Conservation (phyloP, 2,797 vertebrate genomes). For the Leptatherina wallacei region DNA sequence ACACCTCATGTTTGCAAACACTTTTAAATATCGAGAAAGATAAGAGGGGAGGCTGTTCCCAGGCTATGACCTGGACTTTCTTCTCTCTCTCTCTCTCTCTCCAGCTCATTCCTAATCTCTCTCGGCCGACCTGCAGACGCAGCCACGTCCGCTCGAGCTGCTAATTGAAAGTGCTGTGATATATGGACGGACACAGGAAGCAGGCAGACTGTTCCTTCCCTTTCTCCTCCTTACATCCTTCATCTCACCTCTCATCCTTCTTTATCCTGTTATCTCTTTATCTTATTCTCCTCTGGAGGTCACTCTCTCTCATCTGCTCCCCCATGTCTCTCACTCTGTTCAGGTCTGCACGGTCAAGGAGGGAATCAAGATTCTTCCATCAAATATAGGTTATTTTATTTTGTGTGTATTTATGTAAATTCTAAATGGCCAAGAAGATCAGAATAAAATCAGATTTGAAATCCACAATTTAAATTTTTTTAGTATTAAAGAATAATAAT, state of each 20-base stretch:
- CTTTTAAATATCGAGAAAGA: constrained; percentile 45
- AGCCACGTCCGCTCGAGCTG: constrained; percentile 33
- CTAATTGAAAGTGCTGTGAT: constrained; percentile 90
- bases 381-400: neutral
- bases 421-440: neutral
- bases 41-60: constrained; percentile 23
- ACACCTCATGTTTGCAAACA: constrained; percentile 63
- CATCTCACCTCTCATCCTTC: constrained; percentile 62
- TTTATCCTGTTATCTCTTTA: constrained; percentile 69
- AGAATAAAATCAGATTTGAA: too few relatives aligned
- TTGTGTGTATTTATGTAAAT: neutral
- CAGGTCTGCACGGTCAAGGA: neutral
- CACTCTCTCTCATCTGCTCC: neutral
- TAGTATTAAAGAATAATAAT: too few relatives aligned
- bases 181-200: constrained; percentile 90
- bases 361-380: neutral
- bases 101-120: constrained; percentile 43
- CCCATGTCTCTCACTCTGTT: neutral
- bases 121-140: constrained; percentile 43
- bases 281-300: constrained; percentile 53
- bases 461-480: too few relatives aligned
- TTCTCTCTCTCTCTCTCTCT: constrained; percentile 50
- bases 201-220: constrained; percentile 55
- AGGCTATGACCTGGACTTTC: constrained; percentile 66
- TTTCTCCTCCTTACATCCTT: constrained; percentile 61